Evolutionary conservation across 1,140 invertebrate genomes (phyloP).

Genomic region (Leptinotarsa lineolata): DNA sequence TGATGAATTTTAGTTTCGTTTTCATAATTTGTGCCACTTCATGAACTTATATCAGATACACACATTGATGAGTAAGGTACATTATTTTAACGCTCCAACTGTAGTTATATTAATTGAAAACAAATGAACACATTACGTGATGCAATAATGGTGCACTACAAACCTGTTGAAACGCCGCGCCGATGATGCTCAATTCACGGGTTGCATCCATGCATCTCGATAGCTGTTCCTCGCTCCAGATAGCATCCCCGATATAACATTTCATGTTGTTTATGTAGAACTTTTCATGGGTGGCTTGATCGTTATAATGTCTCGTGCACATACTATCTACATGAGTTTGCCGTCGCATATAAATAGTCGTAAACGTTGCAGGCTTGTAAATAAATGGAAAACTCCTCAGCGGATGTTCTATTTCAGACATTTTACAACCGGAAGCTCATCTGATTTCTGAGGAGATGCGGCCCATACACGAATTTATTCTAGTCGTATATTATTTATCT

Average conservation of each 20-base stretch:
- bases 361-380: slow-evolving; percentile 3
- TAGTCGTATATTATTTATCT: background rate
- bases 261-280: background rate
- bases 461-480: background rate
- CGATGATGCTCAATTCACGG: no score
- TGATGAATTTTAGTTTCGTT: no score
- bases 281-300: slow-evolving; percentile 5
- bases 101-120: no score
- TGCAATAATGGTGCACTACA: no score
- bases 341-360: slow-evolving; percentile 5
- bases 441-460: background rate
- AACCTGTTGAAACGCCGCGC: no score
- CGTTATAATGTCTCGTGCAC: slow-evolving; percentile 1
- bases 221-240: background rate
- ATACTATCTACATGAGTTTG: slow-evolving; percentile 8
- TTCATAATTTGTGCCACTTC: no score
- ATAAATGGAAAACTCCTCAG: slow-evolving; percentile 3
- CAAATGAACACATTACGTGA: no score
- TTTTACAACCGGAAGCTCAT: slow-evolving; percentile 2
- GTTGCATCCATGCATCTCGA: background rate
- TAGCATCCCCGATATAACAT: background rate
- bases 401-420: background rate
- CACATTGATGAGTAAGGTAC: no score
- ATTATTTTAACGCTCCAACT: no score
- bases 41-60: no score